Evolutionary conservation across 1,140 invertebrate genomes (phyloP).

Genomic region (Heliconius nattereri): DNA sequence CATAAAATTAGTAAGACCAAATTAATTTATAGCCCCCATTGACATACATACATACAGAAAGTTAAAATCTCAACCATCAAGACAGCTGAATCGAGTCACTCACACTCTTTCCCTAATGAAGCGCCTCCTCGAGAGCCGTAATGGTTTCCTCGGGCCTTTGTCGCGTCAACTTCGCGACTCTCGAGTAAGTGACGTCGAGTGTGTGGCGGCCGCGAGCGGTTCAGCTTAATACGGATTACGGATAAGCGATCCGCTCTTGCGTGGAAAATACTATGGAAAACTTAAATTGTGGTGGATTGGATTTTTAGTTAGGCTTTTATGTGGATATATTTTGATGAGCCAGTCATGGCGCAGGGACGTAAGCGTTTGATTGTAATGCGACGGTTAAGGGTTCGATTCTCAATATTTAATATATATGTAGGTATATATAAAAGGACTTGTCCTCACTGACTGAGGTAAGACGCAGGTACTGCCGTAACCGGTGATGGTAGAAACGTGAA

Average conservation of each 20-base stretch:
- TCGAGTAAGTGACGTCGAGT: constrained; percentile 61
- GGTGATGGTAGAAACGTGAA: too few relatives aligned
- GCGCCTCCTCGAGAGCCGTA: constrained; percentile 68
- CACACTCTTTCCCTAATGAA: constrained; percentile 65
- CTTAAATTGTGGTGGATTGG: not conserved
- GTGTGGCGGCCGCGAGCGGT: constrained; percentile 39
- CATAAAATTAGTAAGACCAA: not conserved
- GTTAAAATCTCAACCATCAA: not conserved
- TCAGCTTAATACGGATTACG: constrained; percentile 26
- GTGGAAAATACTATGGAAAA: not conserved
- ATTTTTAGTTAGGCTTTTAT: not conserved
- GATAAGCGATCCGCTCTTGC: constrained; percentile 20
- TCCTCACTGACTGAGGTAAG: too few relatives aligned
- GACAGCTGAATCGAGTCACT: constrained; percentile 36
- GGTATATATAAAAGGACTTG: too few relatives aligned
- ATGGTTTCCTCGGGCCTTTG: constrained; percentile 76
- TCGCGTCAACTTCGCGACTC: constrained; percentile 68
- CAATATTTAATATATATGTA: too few relatives aligned
- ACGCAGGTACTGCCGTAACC: too few relatives aligned
- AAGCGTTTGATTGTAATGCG: too few relatives aligned
- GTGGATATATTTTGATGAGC: not conserved
- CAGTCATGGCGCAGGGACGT: too few relatives aligned
- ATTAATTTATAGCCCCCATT: not conserved
- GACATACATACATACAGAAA: not conserved
- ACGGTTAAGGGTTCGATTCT: too few relatives aligned